Conservation (phyloP, 1,140 invertebrate genomes). For the Ylistrum balloti region DNA sequence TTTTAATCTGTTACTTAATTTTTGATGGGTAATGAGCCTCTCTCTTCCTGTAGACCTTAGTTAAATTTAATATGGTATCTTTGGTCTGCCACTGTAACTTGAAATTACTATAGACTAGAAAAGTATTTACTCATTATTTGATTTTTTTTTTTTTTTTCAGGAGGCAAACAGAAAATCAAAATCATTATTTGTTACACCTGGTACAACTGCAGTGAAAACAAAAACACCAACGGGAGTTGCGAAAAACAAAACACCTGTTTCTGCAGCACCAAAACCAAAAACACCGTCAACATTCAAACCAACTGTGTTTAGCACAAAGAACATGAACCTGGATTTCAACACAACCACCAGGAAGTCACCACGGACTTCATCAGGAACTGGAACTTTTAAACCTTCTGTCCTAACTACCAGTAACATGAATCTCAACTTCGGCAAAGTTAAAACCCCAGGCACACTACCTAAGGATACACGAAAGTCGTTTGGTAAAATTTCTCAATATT, state of each 20-base stretch:
- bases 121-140: no score
- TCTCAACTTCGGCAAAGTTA: slow-evolving; percentile 70
- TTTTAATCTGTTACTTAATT: no score
- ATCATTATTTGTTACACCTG: background rate
- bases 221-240: background rate
- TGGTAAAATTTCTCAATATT: background rate
- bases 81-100: no score
- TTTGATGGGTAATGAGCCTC: no score
- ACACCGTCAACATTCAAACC: slow-evolving; percentile 65
- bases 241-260: slow-evolving; percentile 41
- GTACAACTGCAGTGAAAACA: background rate
- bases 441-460: slow-evolving; percentile 57
- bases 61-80: no score
- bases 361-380: slow-evolving; percentile 46
- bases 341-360: slow-evolving; percentile 55
- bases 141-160: no score
- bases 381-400: slow-evolving; percentile 68
- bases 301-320: slow-evolving; percentile 63
- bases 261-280: slow-evolving; percentile 48
- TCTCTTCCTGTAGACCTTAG: no score
- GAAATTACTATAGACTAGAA: no score
- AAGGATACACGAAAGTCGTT: background rate
- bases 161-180: background rate
- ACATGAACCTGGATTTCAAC: slow-evolving; percentile 74
- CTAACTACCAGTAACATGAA: slow-evolving; percentile 72